These are phyloP conservation scores for Erebia ligea DNA, from an alignment of 2,888 invertebrate species.

Conservation along the genomic window DNA sequence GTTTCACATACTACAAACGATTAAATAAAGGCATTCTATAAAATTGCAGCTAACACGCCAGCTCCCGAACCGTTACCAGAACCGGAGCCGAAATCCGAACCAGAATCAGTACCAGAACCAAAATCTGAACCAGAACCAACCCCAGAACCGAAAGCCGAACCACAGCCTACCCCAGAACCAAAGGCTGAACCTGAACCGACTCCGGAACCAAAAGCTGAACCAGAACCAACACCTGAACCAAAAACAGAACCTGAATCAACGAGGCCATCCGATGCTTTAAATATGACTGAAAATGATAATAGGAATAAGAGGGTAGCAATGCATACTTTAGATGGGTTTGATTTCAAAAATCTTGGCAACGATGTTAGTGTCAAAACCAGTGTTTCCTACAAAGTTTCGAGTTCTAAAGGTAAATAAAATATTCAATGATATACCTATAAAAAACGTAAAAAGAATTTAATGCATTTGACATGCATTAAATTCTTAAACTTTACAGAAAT, in stretches of 20 bases:
- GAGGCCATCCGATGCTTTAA: conserved; percentile 49
- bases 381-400: conserved; percentile 90
- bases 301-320: conserved; percentile 83
- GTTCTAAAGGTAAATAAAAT: conserved; percentile 66
- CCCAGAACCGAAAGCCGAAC: conserved; percentile 54
- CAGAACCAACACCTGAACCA: conserved; percentile 57
- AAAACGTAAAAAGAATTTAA: too few relatives aligned
- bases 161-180: conserved; percentile 56
- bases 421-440: too few relatives aligned
- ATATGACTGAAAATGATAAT: conserved; percentile 63
- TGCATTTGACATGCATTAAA: too few relatives aligned
- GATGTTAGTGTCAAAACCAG: conserved; percentile 91
- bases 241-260: conserved; percentile 65
- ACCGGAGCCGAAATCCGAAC: conserved; percentile 49
- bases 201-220: conserved; percentile 64
- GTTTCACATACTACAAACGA: too few relatives aligned
- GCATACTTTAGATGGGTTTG: conserved; percentile 72
- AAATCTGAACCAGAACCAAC: conserved; percentile 54
- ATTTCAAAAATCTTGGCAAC: conserved; percentile 76
- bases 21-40: neutral
- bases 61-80: conserved; percentile 58
- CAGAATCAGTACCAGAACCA: conserved; percentile 51
- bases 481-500: too few relatives aligned
- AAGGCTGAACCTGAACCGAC: conserved; percentile 46
- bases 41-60: conserved; percentile 53